Evolutionary conservation across 2,113 vertebrate genomes (phyloP), one percentile per base, ranked within the genome.

Genomic region (Microtus ochrogaster): DNA sequence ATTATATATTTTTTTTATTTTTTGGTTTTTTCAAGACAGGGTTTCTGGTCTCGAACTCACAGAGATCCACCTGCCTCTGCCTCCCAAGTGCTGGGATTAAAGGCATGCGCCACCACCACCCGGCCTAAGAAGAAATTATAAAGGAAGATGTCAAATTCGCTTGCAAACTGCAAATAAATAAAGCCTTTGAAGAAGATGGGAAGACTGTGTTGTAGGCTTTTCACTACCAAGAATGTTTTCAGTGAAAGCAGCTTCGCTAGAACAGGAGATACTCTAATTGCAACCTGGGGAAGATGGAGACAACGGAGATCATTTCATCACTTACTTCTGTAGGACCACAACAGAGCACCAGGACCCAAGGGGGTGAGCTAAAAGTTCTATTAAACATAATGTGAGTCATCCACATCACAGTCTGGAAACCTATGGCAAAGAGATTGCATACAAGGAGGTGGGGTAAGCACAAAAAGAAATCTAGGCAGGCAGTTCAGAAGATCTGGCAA

Each of bases 151-250:
- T 78, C 24, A 81, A 66, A 88, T 73, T 72, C 70, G 11, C 39
- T 91, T 74, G 66, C 74, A 94, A 92, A 61, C 44, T 77, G 55
- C 24, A 95, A 93, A 47, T 65, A n/a, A 83, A 13, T 36, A 13
- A 41, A 93, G 16, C 36, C 47, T 90, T 96, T 92, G 72, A 89
- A 89, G 86, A 82, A 52, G 4, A 52, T 94, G 66, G 33, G 39
- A 92, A 85, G 44, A 81, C n/a, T 19, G 0, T 49, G 41, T 72
- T 55, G 28, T 4, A 83, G 17, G 44, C 1, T 47, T 94, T 95
- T 74, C 33, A 93, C 72, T 83, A 47, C 26, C 52, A 74, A 82
- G 39, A 66, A 77, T 36, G 5, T 82, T 91, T 85, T 94, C 58
- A 77, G 65, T 70, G n/a, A 85, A 22, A 14, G n/a, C 28, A 21